Evolutionary conservation across 1,140 invertebrate species (phyloP).

Genomic region (Leptinotarsa lineolata): DNA sequence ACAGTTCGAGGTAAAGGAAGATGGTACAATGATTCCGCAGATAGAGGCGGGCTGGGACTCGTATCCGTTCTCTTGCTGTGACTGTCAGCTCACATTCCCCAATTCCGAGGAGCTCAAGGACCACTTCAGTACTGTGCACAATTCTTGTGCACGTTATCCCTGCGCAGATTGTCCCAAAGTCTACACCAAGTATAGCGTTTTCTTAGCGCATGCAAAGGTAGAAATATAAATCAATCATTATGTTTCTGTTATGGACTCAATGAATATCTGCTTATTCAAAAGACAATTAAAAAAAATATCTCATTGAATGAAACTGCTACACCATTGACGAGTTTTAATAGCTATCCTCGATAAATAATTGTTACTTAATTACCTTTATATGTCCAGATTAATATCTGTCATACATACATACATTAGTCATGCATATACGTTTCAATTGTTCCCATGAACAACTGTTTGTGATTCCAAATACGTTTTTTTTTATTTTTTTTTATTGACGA

Average conservation of each 20-base stretch:
- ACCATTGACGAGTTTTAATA: too few species aligned
- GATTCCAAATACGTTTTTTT: too few species aligned
- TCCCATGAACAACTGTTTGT: too few species aligned
- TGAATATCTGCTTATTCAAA: background rate
- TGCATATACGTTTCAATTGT: too few species aligned
- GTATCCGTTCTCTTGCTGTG: slow-evolving; percentile 64
- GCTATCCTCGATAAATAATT: too few species aligned
- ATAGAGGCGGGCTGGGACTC: slow-evolving; percentile 53
- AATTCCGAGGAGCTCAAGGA: slow-evolving; percentile 59
- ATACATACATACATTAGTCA: too few species aligned
- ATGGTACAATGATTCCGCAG: slow-evolving; percentile 49
- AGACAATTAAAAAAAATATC: background rate
- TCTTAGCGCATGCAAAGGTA: slow-evolving; percentile 61
- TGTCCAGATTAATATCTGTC: too few species aligned
- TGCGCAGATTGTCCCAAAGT: slow-evolving; percentile 65
- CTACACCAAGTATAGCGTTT: slow-evolving; percentile 64
- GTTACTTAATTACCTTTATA: too few species aligned
- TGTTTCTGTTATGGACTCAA: background rate
- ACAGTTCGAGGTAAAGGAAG: slow-evolving; percentile 49
- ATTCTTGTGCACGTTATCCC: slow-evolving; percentile 61
- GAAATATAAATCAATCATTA: background rate
- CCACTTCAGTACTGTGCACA: slow-evolving; percentile 61
- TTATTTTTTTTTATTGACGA: too few species aligned
- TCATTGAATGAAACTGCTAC: too few species aligned
- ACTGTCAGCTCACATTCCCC: slow-evolving; percentile 60